Base-by-base conservation (phyloP, 2,888 invertebrate species). In the Heteropelma amictum region DNA sequence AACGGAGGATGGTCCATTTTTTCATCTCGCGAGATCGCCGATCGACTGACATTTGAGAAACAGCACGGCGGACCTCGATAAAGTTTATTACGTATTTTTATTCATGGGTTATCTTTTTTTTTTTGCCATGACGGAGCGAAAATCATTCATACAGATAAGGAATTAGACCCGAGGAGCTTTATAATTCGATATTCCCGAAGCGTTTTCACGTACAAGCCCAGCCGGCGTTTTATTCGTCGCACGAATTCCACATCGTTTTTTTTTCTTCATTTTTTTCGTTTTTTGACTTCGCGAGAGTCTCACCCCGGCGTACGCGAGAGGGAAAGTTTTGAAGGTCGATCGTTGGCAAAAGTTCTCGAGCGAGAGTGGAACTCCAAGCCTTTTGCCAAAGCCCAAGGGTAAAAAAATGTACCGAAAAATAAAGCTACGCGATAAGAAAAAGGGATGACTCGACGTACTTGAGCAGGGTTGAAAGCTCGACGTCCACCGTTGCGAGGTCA, bases 321-420 rank as follows among this genome's bases (percentile, higher is more conserved):
- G 7, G 23, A 72, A 72, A 72, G 64, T 72, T 72, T 51, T 58
- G 71, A 65, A 72, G 71, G 71, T 72, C 71, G 56, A 67, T 67
- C 64, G 71, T 35, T 54, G 38, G 19, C 45, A 33, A 58, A 51
- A 33, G 42, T 51, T 56, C 40, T 71, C 14, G 49, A 63, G 30
- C 28, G 26, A 45, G 23, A 47, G 35, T 21, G 38, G 28, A 7
- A 23, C 45, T 67, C 30, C 33, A 54, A 54, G 54, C 47, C 47
- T 53, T 23, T 35, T 6, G 23, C 56, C 51, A 17, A 42, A 38
- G 28, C 64, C 71, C 56, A 47, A 10, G 23, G 58, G 64, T 7
- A 45, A 33, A 53, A 58, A 49, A 40, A 47, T 38, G n/a, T n/a
- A n/a, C n/a, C n/a, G 47, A 70, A 38, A 35, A 28, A 26, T 38